Percentiles rank a stretch among this genome's conserved stretches.
These are phyloP conservation scores for Hirtodrosophila alboralis DNA, from an alignment of 2,888 invertebrate genomes.

Conservation along the genomic window DNA sequence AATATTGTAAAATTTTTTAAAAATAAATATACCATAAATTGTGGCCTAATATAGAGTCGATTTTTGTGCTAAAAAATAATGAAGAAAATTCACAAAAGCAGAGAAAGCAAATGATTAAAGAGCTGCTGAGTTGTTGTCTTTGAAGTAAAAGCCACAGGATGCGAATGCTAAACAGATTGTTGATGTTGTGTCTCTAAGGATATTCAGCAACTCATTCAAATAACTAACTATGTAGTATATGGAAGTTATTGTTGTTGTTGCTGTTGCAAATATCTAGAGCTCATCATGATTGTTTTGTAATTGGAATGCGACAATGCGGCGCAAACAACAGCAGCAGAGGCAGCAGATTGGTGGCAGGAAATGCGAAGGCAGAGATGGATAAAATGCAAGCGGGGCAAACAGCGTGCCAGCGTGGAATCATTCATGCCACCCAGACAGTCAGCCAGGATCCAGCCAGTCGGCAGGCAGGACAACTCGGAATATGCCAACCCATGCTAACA, in stretches of 20 bases:
- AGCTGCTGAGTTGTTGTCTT: constrained; percentile 7
- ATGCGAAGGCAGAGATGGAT: constrained; percentile 53
- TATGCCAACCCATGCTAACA: constrained; percentile 75
- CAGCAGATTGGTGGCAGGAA: constrained; percentile 20
- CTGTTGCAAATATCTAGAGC: constrained; percentile 66
- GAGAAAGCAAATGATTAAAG: constrained; percentile 34
- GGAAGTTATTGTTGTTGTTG: constrained; percentile 17
- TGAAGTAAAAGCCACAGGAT: constrained; percentile 18
- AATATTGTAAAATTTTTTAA: too few species aligned
- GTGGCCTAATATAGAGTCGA: too few species aligned
- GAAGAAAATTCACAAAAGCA: too few species aligned
- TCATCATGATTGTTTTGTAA: constrained; percentile 79
- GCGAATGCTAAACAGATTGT: constrained; percentile 19
- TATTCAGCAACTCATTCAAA: constrained; percentile 5
- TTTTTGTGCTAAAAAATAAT: too few species aligned
- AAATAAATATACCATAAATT: too few species aligned
- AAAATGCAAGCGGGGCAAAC: constrained; percentile 51
- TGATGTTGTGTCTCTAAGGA: constrained; percentile 4
- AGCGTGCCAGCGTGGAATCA: constrained; percentile 9
- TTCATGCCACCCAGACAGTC: constrained; percentile 11
- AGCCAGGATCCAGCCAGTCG: constrained; percentile 7
- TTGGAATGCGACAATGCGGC: constrained; percentile 73
- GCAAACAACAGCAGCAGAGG: constrained; percentile 28
- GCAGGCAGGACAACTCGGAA: constrained; percentile 51
- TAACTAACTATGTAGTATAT: constrained; percentile 7